phyloP scores from a whole-genome alignment of 1,140 invertebrate species.

The Belonocnema kinseyi region DNA sequence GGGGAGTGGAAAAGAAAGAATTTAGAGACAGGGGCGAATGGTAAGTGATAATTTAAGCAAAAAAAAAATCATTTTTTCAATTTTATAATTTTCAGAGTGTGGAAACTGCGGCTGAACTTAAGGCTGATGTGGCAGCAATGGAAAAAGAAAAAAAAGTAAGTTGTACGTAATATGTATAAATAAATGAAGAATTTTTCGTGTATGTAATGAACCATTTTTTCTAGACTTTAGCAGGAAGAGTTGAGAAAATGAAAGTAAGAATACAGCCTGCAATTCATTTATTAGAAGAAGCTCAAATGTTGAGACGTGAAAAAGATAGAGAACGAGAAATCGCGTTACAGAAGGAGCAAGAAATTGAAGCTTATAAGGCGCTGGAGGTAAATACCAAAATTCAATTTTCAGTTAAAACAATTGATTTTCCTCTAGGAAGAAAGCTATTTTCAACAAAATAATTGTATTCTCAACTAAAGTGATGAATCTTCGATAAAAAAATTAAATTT shows the following conservation, averaged over 20 bases:
- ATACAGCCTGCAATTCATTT: slow-evolving; percentile 67
- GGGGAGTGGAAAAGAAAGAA: too few species aligned
- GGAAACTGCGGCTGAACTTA: slow-evolving; percentile 79
- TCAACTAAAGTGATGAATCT: too few species aligned
- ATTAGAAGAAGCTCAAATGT: slow-evolving; percentile 81
- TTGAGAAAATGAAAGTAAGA: slow-evolving; percentile 78
- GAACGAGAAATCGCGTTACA: slow-evolving; percentile 80
- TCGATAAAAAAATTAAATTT: too few species aligned
- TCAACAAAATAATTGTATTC: too few species aligned
- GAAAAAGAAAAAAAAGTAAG: slow-evolving; percentile 87
- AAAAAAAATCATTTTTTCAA: neutral
- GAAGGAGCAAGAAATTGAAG: slow-evolving; percentile 64
- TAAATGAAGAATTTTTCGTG: slow-evolving; percentile 18
- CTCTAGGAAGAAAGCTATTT: too few species aligned
- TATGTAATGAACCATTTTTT: slow-evolving; percentile 57
- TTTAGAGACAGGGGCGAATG: too few species aligned
- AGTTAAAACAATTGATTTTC: too few species aligned
- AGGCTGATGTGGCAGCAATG: slow-evolving; percentile 89
- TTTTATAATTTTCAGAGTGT: slow-evolving; percentile 53
- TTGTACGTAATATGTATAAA: slow-evolving; percentile 39
- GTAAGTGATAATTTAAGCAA: too few species aligned
- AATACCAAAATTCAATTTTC: neutral
- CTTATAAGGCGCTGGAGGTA: slow-evolving; percentile 63
- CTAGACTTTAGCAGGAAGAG: slow-evolving; percentile 82
- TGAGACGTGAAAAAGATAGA: slow-evolving; percentile 84